Base-by-base conservation (phyloP, 2,797 vertebrate genomes). In the Melanotaenia boesemani region DNA sequence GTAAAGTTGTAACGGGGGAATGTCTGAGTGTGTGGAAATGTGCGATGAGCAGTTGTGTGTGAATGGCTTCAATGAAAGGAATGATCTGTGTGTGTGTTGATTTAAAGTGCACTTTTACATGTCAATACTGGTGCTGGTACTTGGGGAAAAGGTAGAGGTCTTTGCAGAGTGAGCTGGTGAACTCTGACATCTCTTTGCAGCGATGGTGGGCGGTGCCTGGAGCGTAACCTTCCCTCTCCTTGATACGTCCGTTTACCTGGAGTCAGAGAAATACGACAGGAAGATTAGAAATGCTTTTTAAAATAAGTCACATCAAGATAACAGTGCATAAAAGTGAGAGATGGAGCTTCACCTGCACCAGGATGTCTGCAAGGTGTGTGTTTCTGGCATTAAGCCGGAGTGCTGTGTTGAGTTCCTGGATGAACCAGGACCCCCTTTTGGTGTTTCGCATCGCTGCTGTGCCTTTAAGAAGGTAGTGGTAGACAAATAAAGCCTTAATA, bases 111-210 rank as follows among this genome's bases (percentile, higher is more conserved):
- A 26, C 46, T 32, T 83, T 39, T 63, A 59, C 30, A 36, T 75
- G 63, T 91, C 86, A 93, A 80, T 83, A 91, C 77, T 89, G 87
- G 28, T 88, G 81, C 74, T 88, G 91, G 85, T 96, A 93, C 70
- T 98, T 98, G 28, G 98, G 98, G 87, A 98, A 99, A 64, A 99
- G 92, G 92, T 95, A 99, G 89, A 99, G 95, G 80, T 96, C 96
- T 80, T 76, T 96, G 93, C 98, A 99, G 69, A 99, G 94, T 0
- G 98, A 98, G 93, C 98, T 99, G 74, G 95, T 96, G 84, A 97
- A 99, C 87, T 99, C 98, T 0, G 98, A 98, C 98, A 99, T 99
- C 93, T 99, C 98, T 90, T 99, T 99, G 89, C 98, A 99, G 67
- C 98, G 97, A 76, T 99, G 97, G 86, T 97, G 96, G 70, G 96